Evolutionary conservation across 1,140 invertebrate species (phyloP).

Genomic region (Linepithema humile): DNA sequence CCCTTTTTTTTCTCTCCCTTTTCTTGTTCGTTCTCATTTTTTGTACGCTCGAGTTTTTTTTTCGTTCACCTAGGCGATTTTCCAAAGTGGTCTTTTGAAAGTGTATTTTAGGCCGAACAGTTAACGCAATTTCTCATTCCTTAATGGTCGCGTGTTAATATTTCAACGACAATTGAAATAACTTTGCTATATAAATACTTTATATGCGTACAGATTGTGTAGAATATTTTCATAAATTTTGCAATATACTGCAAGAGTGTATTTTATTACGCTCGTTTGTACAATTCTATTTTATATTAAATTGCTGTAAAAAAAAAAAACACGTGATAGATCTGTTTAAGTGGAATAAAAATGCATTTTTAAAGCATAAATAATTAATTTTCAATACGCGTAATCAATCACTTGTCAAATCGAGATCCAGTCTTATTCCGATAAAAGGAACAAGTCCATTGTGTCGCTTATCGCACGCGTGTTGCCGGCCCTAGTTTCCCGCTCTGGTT

Average conservation of each 20-base stretch:
- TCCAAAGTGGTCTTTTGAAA: background rate
- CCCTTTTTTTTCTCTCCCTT: background rate
- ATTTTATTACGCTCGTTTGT: background rate
- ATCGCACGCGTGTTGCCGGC: background rate
- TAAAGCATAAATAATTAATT: background rate
- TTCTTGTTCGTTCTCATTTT: background rate
- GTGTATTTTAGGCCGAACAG: background rate
- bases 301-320: background rate
- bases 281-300: slow-evolving; percentile 11
- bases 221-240: slow-evolving; percentile 9
- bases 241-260: background rate
- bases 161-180: slow-evolving; percentile 8
- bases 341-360: background rate
- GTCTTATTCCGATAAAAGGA: background rate
- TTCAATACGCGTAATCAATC: background rate
- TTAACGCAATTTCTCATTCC: slow-evolving; percentile 14
- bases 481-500: slow-evolving; percentile 11
- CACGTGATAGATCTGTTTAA: background rate
- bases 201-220: background rate
- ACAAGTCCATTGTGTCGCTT: background rate
- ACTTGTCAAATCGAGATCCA: background rate
- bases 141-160: background rate
- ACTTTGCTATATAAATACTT: slow-evolving; percentile 3
- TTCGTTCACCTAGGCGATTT: background rate
- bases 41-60: background rate